Conservation (phyloP, 2,113 vertebrate species). For the Benitochromis conjunctus region DNA sequence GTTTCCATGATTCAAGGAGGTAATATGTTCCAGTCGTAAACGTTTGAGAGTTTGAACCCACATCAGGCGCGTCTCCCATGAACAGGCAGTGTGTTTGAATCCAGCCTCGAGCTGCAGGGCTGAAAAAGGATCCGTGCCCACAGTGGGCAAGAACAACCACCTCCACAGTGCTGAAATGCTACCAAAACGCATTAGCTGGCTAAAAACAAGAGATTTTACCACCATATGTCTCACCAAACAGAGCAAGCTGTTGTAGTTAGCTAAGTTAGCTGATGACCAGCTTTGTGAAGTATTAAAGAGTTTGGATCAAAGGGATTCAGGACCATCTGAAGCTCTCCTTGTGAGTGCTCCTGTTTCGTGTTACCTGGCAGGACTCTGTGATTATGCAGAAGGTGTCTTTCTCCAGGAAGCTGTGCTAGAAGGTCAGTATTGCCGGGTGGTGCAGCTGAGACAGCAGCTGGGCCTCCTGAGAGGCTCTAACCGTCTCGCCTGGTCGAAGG, state of each 20-base stretch:
- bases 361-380: slow-evolving; percentile 86
- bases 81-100: neutral
- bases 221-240: neutral
- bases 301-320: neutral
- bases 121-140: fast-evolving
- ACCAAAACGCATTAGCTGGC: neutral
- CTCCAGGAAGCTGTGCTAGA: slow-evolving; percentile 78
- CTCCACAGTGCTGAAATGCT: neutral
- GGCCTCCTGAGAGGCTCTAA: neutral
- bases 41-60: neutral
- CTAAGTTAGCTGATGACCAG: neutral
- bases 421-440: slow-evolving; percentile 83
- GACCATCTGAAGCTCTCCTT: neutral
- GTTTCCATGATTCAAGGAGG: no score
- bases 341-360: neutral
- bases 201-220: neutral
- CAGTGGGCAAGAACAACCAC: neutral
- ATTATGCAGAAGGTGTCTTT: slow-evolving; percentile 82
- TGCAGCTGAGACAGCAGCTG: slow-evolving; percentile 79
- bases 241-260: neutral
- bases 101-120: neutral
- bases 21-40: neutral
- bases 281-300: neutral
- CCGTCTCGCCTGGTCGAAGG: neutral
- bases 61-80: neutral